Evolutionary conservation across 1,140 invertebrate genomes (phyloP), one percentile per base, ranked within the genome.

Genomic region (Lepidurus packardi): DNA sequence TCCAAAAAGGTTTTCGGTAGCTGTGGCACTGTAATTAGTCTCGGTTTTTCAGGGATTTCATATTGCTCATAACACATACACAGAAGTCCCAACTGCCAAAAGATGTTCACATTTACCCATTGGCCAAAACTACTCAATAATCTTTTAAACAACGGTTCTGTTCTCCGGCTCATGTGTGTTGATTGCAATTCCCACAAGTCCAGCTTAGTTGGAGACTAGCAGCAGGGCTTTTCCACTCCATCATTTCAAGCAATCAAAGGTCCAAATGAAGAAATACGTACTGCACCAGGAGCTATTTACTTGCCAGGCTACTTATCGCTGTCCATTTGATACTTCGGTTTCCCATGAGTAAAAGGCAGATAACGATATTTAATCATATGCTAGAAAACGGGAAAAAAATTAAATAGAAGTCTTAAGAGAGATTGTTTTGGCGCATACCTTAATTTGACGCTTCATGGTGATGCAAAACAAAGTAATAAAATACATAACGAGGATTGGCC

Each of bases 341-440:
- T 99, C 80, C 97, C 97, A 85, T 95, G 92, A 44, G 97, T 98
- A 86, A 99, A 99, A 79, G 98, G 98, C 84, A 99, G 87, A 87
- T 99, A 99, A 85, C 92, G 92, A 87, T 99, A 99, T 87, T 96
- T 98, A 82, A 99, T 95, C 98, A 99, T 99, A 88, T 99, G 98
- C 96, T 98, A 89, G 79, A 92, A 92, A 86, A 82, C 84, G 85
- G 84, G 83, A 75, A 75, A 79, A n/a, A 74, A 53, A 45, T 78
- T 73, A 74, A 53, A 47, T 65, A 41, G 47, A 42, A 74, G n/a
- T 73, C 7, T 16, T n/a, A n/a, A 80, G 6, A 74, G n/a, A 42
- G 34, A 80, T 16, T 9, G 78, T 21, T 10, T 53, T n/a, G 24
- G 24, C 73, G 53, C 24, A 16, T 88, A 98, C 96, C 91, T 94